Evolutionary conservation across 1,140 invertebrate genomes (phyloP).

Genomic region (Hycleus cichorii): DNA sequence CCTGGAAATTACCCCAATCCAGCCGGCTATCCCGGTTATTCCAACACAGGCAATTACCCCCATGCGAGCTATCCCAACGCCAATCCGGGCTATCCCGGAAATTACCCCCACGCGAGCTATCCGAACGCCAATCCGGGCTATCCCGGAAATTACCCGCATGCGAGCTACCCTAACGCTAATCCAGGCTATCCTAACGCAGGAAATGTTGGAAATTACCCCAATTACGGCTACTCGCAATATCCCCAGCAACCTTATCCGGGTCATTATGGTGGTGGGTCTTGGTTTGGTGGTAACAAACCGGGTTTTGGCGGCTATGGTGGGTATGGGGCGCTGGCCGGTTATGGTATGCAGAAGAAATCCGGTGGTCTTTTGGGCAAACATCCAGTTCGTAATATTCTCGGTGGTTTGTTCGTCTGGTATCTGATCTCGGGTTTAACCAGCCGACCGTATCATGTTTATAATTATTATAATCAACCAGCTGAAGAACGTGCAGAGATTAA

Average conservation of each 20-base stretch:
- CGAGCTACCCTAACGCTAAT: neutral
- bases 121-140: neutral
- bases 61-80: too few species aligned
- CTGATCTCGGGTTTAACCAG: constrained; percentile 24
- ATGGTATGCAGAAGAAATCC: constrained; percentile 20
- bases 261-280: neutral
- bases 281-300: constrained; percentile 16
- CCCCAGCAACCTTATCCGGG: neutral
- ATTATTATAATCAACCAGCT: constrained; percentile 27
- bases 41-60: neutral
- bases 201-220: too few species aligned
- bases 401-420: constrained; percentile 26
- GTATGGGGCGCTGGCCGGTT: constrained; percentile 5
- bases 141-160: neutral
- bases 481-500: constrained; percentile 21
- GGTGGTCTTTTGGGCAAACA: constrained; percentile 28
- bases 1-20: neutral
- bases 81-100: neutral
- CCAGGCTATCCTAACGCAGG: neutral
- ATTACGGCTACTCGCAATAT: constrained; percentile 2
- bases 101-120: neutral
- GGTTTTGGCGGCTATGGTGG: constrained; percentile 15
- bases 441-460: constrained; percentile 25
- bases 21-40: neutral
- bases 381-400: constrained; percentile 25